Base-by-base conservation (phyloP, 1,140 invertebrate species). In the Papilio machaon region DNA sequence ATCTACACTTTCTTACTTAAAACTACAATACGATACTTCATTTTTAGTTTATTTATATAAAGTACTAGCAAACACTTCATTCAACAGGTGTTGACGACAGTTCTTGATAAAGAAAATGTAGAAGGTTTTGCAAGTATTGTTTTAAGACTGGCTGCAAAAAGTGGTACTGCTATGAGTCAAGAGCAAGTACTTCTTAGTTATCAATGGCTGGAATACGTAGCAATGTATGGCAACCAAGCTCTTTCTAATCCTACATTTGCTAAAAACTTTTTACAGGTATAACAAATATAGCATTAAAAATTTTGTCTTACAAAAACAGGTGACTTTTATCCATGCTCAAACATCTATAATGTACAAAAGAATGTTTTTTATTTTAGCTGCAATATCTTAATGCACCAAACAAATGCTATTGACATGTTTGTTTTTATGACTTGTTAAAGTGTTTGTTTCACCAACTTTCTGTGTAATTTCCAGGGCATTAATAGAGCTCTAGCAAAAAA, bases 121-220 rank as follows among this genome's bases (percentile, higher is more conserved):
- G 92, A 94, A 87, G 93, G 93, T 38, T 92, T 93, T 82, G 92
- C 91, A 43, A 92, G 83, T 80, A 94, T 94, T 46, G 85, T 94
- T 64, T 84, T 94, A 79, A 75, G 85, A 17, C 82, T 94, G 73
- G 87, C 86, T 67, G 79, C 83, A 23, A 90, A 88, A 73, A 89
- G 86, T 81, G 88, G 85, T n/a, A 30, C 43, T 23, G 30, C 82
- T 70, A 89, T 91, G 88, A 89, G 80, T 19, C 83, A 86, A 30
- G 89, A 93, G 60, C 85, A 92, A 79, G 81, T 81, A 64, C 74
- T 93, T 9, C 80, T 89, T 0, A 85, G 88, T 73, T 94, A 94
- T 79, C 92, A 94, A 77, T 94, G 92, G 92, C 78, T 94, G 19
- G 92, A 94, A 82, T 86, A 93, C 58, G 86, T 94, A 73, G 87